Conservation (phyloP, 2,113 vertebrate genomes). For the Rhea pennata region DNA sequence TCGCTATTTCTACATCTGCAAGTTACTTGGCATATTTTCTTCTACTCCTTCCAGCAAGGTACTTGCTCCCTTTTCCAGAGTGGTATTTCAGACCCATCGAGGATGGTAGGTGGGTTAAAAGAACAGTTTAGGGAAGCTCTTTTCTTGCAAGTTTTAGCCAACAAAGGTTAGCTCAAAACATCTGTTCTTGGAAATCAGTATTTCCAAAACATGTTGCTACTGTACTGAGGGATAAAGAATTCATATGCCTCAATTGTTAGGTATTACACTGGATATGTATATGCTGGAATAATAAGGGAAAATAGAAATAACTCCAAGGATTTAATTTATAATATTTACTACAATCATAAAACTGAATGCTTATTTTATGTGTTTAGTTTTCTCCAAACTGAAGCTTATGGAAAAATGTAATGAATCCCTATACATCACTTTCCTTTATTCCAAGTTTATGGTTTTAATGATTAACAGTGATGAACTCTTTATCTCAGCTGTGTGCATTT, state of each 20-base stretch:
- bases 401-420: neutral
- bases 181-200: neutral
- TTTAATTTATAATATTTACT: slow-evolving; percentile 11
- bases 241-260: neutral
- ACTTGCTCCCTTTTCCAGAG: slow-evolving; percentile 46
- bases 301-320: neutral
- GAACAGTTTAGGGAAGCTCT: neutral
- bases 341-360: slow-evolving; percentile 17
- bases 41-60: slow-evolving; percentile 13
- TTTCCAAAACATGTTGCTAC: neutral
- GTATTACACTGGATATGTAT: neutral
- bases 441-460: neutral
- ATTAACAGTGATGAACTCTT: slow-evolving; percentile 3
- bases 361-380: slow-evolving; percentile 48
- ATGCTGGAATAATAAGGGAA: neutral
- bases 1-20: slow-evolving; percentile 16
- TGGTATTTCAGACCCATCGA: neutral
- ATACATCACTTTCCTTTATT: slow-evolving; percentile 10
- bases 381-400: slow-evolving; percentile 34
- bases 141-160: neutral
- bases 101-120: neutral
- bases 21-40: slow-evolving; percentile 20
- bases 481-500: slow-evolving; percentile 17
- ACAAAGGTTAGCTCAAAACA: neutral
- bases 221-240: neutral